Conservation (phyloP, 2,113 vertebrate genomes). For the Maccullochella peelii region DNA sequence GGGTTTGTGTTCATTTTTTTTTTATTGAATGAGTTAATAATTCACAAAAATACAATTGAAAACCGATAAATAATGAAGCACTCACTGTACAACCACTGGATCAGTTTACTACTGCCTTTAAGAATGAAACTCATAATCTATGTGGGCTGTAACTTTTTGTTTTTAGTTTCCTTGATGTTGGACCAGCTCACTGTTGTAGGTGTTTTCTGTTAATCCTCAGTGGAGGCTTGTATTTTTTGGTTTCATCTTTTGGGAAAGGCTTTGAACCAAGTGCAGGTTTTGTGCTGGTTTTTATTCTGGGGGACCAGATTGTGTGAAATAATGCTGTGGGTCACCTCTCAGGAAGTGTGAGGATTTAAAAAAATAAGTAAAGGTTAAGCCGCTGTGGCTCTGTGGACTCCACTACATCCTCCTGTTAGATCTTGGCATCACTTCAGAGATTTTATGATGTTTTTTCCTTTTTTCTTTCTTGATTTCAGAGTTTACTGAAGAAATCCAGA, state of each 20-base stretch:
- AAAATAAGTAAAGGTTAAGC: conserved; percentile 20
- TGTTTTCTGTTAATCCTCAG: conserved; percentile 32
- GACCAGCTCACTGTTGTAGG: conserved; percentile 24
- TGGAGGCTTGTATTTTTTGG: background rate
- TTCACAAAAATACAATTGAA: too few relatives aligned
- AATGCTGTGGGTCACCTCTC: conserved; percentile 24
- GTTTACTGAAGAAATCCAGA: background rate
- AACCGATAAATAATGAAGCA: background rate
- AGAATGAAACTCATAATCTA: background rate
- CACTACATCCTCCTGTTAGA: background rate
- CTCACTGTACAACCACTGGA: background rate
- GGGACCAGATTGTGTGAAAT: conserved; percentile 9
- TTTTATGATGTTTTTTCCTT: background rate
- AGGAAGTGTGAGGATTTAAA: conserved; percentile 10
- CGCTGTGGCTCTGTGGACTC: background rate
- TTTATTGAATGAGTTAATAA: background rate
- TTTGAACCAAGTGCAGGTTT: conserved; percentile 1
- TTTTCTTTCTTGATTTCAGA: background rate
- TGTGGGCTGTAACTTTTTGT: background rate
- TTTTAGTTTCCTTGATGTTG: background rate
- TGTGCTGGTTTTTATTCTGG: conserved; percentile 5
- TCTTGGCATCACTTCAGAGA: background rate
- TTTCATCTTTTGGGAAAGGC: conserved; percentile 10
- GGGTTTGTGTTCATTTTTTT: background rate
- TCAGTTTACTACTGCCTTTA: background rate